These are phyloP conservation scores for Sinelater perroti DNA, from an alignment of 2,888 invertebrate species.

Conservation along the genomic window DNA sequence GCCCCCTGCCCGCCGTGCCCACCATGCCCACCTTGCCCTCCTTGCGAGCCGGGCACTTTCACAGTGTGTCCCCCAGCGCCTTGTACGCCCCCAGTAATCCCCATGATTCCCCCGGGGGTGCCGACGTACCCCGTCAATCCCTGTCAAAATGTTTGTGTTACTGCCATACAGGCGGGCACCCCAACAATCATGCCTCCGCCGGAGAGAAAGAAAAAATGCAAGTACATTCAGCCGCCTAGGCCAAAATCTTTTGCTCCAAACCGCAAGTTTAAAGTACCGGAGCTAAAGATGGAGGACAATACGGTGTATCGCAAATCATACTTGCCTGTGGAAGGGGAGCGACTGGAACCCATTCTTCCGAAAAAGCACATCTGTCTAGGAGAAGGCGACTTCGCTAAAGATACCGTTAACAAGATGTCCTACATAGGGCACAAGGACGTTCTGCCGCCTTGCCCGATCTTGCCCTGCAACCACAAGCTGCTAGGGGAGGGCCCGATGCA, in stretches of 20 bases:
- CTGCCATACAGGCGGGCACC: constrained; percentile 45
- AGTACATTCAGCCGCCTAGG: constrained; percentile 31
- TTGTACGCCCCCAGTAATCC: constrained; percentile 15
- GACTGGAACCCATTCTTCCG: constrained; percentile 55
- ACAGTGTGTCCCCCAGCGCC: constrained; percentile 12
- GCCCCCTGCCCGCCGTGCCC: constrained; percentile 1
- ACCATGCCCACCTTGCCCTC: constrained; percentile 1
- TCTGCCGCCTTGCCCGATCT: constrained; percentile 65
- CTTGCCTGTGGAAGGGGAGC: constrained; percentile 62
- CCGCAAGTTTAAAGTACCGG: constrained; percentile 66
- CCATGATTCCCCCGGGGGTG: constrained; percentile 35
- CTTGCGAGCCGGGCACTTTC: neutral
- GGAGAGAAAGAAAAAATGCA: constrained; percentile 36
- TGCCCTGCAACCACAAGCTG: constrained; percentile 70
- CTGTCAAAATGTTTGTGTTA: constrained; percentile 50
- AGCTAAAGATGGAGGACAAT: constrained; percentile 66
- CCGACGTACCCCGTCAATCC: constrained; percentile 49
- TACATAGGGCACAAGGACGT: constrained; percentile 66
- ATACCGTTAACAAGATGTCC: constrained; percentile 67
- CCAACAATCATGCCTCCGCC: constrained; percentile 36
- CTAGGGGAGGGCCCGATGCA: constrained; percentile 75
- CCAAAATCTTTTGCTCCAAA: constrained; percentile 60
- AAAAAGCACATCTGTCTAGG: constrained; percentile 58
- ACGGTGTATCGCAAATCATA: constrained; percentile 75
- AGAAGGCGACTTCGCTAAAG: constrained; percentile 60